Evolutionary conservation across 2,797 vertebrate genomes (phyloP).

Genomic region (Xyrichtys novacula): DNA sequence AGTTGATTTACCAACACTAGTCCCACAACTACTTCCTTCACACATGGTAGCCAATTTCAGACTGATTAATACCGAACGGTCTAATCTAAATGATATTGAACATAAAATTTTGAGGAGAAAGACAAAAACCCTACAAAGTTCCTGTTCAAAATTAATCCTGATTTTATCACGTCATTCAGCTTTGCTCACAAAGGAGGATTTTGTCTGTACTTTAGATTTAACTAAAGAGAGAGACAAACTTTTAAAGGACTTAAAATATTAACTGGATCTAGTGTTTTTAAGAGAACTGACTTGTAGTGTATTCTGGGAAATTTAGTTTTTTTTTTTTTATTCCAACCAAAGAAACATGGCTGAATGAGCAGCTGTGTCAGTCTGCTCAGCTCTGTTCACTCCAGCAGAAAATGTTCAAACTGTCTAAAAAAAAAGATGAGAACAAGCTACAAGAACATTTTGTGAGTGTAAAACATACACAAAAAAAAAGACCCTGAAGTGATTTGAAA

Average conservation of each 20-base stretch:
- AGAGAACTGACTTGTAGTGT: background rate
- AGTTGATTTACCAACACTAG: too few relatives aligned
- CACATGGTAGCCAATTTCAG: too few relatives aligned
- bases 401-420: background rate
- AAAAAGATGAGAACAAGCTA: background rate
- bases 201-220: too few relatives aligned
- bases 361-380: background rate
- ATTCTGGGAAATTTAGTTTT: background rate
- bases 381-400: background rate
- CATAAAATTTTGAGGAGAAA: too few relatives aligned
- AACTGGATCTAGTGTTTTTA: background rate
- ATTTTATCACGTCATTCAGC: too few relatives aligned
- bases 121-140: too few relatives aligned
- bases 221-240: background rate
- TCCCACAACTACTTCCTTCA: too few relatives aligned
- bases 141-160: too few relatives aligned
- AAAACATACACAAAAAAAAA: background rate
- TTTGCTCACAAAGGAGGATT: too few relatives aligned
- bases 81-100: too few relatives aligned
- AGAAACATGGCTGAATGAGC: background rate
- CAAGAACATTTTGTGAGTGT: background rate
- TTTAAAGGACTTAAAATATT: background rate
- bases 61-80: too few relatives aligned
- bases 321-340: background rate
- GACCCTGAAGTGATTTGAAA: background rate